Evolutionary conservation across 1,140 invertebrate species (phyloP).

Genomic region (Doryteuthis pealeii): DNA sequence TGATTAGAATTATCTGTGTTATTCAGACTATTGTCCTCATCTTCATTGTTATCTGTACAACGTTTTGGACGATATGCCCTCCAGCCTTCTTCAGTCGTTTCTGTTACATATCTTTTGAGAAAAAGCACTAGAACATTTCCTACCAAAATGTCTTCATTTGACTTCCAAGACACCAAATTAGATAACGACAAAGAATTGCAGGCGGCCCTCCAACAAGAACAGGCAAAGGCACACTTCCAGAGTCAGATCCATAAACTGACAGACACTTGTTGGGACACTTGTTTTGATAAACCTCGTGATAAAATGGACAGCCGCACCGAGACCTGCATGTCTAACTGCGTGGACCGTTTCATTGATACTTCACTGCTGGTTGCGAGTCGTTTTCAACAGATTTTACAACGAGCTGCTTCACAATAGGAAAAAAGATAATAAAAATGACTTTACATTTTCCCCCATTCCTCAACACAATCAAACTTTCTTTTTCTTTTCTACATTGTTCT

Average conservation of each 20-base stretch:
- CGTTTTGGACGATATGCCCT: too few species aligned
- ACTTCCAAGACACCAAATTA: background rate
- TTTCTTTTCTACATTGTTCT: too few species aligned
- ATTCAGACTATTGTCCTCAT: too few species aligned
- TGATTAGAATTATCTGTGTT: too few species aligned
- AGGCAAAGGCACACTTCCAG: slow-evolving; percentile 84
- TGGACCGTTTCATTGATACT: slow-evolving; percentile 87
- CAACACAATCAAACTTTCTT: too few species aligned
- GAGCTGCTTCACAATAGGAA: background rate
- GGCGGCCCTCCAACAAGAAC: slow-evolving; percentile 79
- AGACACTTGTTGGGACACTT: slow-evolving; percentile 94
- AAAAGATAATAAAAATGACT: too few species aligned
- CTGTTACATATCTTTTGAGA: too few species aligned
- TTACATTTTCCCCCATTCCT: too few species aligned
- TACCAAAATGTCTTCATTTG: background rate
- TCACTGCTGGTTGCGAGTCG: slow-evolving; percentile 42
- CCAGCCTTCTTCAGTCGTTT: too few species aligned
- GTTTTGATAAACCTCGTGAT: slow-evolving; percentile 81
- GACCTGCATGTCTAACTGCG: slow-evolving; percentile 88
- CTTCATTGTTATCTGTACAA: too few species aligned
- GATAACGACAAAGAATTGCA: slow-evolving; percentile 67
- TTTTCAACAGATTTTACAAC: slow-evolving; percentile 11
- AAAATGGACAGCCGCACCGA: slow-evolving; percentile 87
- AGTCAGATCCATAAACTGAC: slow-evolving; percentile 75
- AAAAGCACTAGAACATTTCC: too few species aligned